These are phyloP conservation scores for Myotis lucifugus DNA, from an alignment of 2,113 vertebrate genomes.

Conservation along the genomic window DNA sequence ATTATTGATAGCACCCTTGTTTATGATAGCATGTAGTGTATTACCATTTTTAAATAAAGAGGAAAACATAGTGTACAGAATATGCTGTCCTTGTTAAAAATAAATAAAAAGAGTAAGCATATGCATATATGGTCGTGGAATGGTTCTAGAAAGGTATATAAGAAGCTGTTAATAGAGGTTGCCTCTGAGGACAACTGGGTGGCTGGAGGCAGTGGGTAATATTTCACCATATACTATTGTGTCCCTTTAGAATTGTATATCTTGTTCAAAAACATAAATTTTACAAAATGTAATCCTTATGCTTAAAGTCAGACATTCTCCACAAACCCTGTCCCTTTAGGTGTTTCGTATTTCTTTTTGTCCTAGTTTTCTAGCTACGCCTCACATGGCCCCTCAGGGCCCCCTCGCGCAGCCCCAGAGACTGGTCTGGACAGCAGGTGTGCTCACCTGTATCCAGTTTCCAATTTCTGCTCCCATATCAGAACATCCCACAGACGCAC, in stretches of 20 bases:
- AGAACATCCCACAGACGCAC: not conserved
- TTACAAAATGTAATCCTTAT: not conserved
- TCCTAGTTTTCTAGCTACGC: not conserved
- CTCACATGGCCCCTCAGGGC: not conserved
- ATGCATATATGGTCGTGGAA: not conserved
- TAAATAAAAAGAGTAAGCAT: not conserved
- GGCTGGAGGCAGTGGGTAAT: accelerated
- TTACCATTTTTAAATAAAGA: not conserved
- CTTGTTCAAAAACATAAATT: conserved; percentile 2
- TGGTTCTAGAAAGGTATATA: not conserved
- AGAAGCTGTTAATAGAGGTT: not conserved
- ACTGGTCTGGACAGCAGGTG: accelerated
- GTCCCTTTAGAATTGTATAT: not conserved
- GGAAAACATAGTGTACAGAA: not conserved
- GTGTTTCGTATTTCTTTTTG: not conserved
- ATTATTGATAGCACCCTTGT: not conserved
- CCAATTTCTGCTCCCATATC: not conserved
- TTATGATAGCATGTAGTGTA: not conserved
- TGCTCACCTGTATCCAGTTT: accelerated
- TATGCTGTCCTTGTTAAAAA: not conserved
- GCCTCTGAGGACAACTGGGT: not conserved
- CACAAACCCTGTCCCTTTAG: not conserved
- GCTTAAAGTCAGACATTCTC: not conserved
- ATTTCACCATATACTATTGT: not conserved
- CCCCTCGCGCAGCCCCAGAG: not conserved